Evolutionary conservation across 2,113 vertebrate genomes (phyloP).

Genomic region (Hyla sarda): DNA sequence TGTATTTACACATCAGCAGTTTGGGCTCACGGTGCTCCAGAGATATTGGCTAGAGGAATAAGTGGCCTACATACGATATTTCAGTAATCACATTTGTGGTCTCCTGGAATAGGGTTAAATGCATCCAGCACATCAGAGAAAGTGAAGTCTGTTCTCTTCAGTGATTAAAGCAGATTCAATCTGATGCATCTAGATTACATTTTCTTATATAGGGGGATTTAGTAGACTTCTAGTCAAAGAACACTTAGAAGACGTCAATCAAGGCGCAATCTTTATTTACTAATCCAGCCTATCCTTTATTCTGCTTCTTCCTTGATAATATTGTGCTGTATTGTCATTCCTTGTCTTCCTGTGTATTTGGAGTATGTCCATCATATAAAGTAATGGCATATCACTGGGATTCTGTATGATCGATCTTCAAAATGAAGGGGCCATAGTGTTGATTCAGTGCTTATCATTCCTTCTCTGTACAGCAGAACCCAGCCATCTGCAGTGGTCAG

Average conservation of each 20-base stretch:
- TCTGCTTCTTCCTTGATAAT: background rate
- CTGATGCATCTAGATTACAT: slow-evolving; percentile 6
- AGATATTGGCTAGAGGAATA: no score
- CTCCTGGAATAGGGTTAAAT: slow-evolving; percentile 2
- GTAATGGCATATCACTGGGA: no score
- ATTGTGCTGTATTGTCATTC: no score
- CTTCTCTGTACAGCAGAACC: no score
- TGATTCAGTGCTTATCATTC: no score
- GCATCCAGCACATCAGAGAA: background rate
- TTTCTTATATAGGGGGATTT: slow-evolving; percentile 18
- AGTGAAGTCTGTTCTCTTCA: background rate
- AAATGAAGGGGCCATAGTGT: no score
- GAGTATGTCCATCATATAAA: no score
- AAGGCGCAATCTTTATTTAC: background rate
- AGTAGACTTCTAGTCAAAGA: background rate
- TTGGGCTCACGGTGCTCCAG: no score
- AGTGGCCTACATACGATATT: slow-evolving; percentile 1
- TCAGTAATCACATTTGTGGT: background rate
- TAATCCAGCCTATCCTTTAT: background rate
- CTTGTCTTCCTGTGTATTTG: no score
- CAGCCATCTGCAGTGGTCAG: no score
- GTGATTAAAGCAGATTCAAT: slow-evolving; percentile 15
- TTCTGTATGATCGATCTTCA: no score
- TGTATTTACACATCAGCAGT: no score
- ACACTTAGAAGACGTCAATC: background rate